Base-by-base conservation (phyloP, 2,888 invertebrate genomes). In the Meghimatium bilineatum region DNA sequence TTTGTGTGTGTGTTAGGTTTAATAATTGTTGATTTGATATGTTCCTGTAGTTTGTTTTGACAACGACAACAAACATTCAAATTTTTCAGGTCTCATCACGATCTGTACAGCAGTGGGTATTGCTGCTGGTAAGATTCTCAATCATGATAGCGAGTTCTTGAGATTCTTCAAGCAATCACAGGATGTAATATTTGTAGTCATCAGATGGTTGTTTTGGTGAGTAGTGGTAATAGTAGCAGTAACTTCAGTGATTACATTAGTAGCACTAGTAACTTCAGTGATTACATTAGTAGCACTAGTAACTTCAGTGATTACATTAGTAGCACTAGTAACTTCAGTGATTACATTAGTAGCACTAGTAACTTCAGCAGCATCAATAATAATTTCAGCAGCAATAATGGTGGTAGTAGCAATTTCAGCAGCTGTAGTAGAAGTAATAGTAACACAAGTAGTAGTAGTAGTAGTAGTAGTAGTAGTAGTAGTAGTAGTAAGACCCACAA, bases 41-140 rank as follows among this genome's bases (percentile, higher is more conserved):
- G 8, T 6, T 8, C 56, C 20, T 56, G 56, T 20, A 56, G 2
- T 56, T 23, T n/a, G n/a, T n/a, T n/a, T n/a, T n/a, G n/a, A n/a
- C n/a, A n/a, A n/a, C n/a, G n/a, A n/a, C n/a, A n/a, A n/a, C n/a
- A n/a, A n/a, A n/a, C n/a, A n/a, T n/a, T n/a, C n/a, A n/a, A n/a
- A n/a, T n/a, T n/a, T n/a, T n/a, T 12, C 87, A 92, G 92, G 92
- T 72, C 82, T 92, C 29, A 89, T 92, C 6, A 86, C 88, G 1
- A 87, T 88, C 8, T 88, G 91, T 67, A 85, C 89, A 0, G 83
- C 91, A 23, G 75, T 92, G 36, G 92, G 92, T 0, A 89, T 91
- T 17, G 92, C 90, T 0, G 87, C 90, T 0, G 87, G 89, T 60
- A 80, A 86, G 14, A 38, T 88, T 26, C 86, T 88, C 26, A 88